phyloP scores from a whole-genome alignment of 2,113 vertebrate species.

The Terrapene triunguis region DNA sequence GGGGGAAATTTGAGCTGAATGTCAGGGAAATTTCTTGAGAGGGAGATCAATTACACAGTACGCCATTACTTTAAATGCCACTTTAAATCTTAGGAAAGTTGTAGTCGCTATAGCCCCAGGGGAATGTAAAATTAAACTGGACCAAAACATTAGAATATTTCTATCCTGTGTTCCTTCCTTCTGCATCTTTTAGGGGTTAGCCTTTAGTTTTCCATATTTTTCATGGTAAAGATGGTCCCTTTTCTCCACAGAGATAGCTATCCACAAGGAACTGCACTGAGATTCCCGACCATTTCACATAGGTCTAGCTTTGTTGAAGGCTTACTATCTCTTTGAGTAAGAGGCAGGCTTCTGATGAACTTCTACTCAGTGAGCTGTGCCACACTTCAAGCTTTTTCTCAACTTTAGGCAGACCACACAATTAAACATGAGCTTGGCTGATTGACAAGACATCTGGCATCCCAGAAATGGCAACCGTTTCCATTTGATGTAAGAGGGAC shows the following conservation, averaged over 20 bases:
- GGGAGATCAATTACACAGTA: background rate
- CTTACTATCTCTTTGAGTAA: background rate
- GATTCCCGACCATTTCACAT: background rate
- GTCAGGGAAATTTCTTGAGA: background rate
- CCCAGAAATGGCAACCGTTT: background rate
- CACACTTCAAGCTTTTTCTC: background rate
- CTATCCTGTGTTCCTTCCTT: background rate
- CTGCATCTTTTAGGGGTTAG: background rate
- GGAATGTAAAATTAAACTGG: background rate
- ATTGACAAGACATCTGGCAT: slow-evolving; percentile 61
- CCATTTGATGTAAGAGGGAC: slow-evolving; percentile 31
- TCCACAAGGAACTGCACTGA: background rate
- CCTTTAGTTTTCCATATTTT: background rate
- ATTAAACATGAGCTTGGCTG: slow-evolving; percentile 31
- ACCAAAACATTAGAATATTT: background rate
- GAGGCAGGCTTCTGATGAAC: background rate
- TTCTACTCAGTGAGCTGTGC: background rate
- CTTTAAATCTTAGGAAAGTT: background rate
- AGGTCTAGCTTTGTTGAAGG: background rate
- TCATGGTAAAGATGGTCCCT: background rate
- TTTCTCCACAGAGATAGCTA: background rate
- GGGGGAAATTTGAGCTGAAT: background rate
- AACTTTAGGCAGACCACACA: background rate
- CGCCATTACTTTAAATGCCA: background rate
- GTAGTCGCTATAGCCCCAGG: rapidly evolving